Base-by-base conservation (phyloP, 2,113 vertebrate genomes). In the Machaerirhynchus nigripectus region DNA sequence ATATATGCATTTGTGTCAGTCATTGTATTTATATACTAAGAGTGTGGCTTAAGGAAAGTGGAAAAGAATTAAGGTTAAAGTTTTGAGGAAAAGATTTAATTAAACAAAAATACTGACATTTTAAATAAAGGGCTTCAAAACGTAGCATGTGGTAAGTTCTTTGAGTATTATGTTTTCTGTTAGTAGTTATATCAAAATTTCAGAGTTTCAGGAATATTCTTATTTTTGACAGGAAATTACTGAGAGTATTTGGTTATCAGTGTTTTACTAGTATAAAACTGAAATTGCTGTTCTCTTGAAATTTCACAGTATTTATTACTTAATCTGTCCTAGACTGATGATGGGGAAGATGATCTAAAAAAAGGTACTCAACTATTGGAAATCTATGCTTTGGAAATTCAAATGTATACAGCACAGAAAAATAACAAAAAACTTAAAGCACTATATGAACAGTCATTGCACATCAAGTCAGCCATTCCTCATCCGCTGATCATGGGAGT, bases 351-450 rank as follows among this genome's bases (percentile, higher is more conserved):
- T 96, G 99, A 99, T 96, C 97, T 99, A 73, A 99, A 99, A 98
- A 99, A 99, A 96, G 99, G 99, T 93, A 99, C 99, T 52, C 99
- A 99, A 88, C 98, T 99, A 95, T 95, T 99, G 98, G 99, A 99
- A 98, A 99, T 99, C 95, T 99, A 99, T 89, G 99, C 99, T 96
- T 98, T 99, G 97, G 99, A 99, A 98, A 99, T 99, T 97, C 99
- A 99, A 93, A 99, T 99, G 99, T 99, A 99, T 95, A 99, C 99
- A 4, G 99, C 99, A 95, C 99, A 99, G 97, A 99, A 99, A 98
- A 99, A 99, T 98, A 99, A 99, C 98, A 99, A 99, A 98, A 99
- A 99, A 95, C 98, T 99, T 86, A 99, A 99, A 98, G 99, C 99
- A 73, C 98, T 99, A 73, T 99, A 99, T 92, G 99, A 99, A 97